Evolutionary conservation across 2,888 invertebrate genomes (phyloP), one percentile per base, ranked within the genome.

Genomic region (Ceraclea dissimilis): DNA sequence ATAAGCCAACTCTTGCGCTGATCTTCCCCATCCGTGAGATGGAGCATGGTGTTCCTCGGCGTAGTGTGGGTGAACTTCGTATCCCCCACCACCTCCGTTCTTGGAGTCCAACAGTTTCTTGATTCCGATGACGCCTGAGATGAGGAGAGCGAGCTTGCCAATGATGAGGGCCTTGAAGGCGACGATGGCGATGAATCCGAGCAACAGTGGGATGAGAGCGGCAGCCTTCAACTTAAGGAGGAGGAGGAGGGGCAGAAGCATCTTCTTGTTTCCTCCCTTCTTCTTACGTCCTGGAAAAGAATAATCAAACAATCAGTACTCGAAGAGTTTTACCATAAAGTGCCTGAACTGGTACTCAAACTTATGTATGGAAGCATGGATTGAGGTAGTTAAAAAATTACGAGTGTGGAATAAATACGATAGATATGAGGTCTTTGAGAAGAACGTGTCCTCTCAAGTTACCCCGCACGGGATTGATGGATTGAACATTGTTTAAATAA

Each of bases 151-250:
- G 60, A 91, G 83, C 78, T 92, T 92, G 65, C 89, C 90, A 64
- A 91, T 80, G 67, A 90, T 74, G 64, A 92, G 79, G 60, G 91
- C 91, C 79, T 92, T 91, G 79, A 91, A 82, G 44, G 90, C 89
- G 48, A 90, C 79, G 61, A 91, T 78, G 54, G 89, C 90, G 66
- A 91, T 82, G 64, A 78, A 80, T 64, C 86, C 91, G 57, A 91
- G 80, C 66, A 86, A 84, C 63, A 91, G 74, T 26, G 90, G 90
- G 65, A 89, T 83, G 62, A 91, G 77, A 26, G 86, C 84, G 63
- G 88, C 88, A 57, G 83, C 85, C 77, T 91, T 91, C 70, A 91
- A 73, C 68, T 89, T 88, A 68, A 90, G 76, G 56, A 91, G 81
- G 66, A 89, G 77, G 65, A 90, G 76, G 69, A 90, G 79, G 46